Percentiles rank a stretch among this genome's conserved stretches.
Conservation (phyloP, 2,113 vertebrate species). For the Onychostoma macrolepis region DNA sequence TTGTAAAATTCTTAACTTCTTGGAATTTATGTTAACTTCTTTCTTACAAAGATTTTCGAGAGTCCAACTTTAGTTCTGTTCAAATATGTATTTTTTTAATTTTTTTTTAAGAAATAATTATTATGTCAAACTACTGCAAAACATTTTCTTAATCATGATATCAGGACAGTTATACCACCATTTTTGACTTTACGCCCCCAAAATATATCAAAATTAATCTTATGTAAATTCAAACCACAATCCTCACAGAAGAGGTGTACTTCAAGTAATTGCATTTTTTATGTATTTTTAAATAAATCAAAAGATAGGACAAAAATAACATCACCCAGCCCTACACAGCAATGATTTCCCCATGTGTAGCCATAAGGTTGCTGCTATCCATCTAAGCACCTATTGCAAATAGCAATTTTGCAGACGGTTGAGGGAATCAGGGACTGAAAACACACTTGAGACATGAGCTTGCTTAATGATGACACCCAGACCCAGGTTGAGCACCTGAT, state of each 20-base stretch:
- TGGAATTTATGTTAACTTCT: too few relatives aligned
- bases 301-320: background rate
- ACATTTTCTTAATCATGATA: background rate
- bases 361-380: background rate
- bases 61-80: background rate
- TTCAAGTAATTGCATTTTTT: background rate
- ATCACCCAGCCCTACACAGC: background rate
- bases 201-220: background rate
- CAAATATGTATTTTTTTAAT: background rate
- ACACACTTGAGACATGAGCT: slow-evolving; percentile 25
- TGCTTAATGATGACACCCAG: slow-evolving; percentile 7
- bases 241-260: too few relatives aligned
- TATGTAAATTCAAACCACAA: background rate
- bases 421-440: slow-evolving; percentile 4
- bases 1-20: too few relatives aligned
- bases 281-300: background rate
- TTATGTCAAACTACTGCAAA: background rate
- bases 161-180: background rate
- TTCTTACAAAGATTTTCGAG: too few relatives aligned
- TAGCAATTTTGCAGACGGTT: background rate
- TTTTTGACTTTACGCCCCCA: background rate
- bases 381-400: background rate
- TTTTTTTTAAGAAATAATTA: too few relatives aligned
- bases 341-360: background rate
- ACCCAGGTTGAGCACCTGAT: slow-evolving; percentile 11